Evolutionary conservation across 2,113 vertebrate genomes (phyloP).

Genomic region (Plecotus auritus): DNA sequence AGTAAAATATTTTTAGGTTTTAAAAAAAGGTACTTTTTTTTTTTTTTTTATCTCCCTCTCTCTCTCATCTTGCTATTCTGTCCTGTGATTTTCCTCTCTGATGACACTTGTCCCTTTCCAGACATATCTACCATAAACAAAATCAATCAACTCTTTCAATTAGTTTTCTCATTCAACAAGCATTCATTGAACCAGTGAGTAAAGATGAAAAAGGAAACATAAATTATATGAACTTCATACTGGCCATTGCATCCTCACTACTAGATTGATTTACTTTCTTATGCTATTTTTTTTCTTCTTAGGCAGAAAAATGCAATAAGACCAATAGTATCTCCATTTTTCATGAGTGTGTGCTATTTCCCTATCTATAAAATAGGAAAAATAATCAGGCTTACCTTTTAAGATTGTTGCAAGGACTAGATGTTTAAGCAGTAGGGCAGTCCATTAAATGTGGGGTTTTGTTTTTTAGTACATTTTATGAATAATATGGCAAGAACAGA

Average conservation of each 20-base stretch:
- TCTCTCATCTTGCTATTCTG: not conserved
- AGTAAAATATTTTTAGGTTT: no score
- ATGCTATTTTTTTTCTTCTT: not conserved
- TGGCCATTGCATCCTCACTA: not conserved
- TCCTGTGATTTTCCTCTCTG: not conserved
- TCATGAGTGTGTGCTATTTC: not conserved
- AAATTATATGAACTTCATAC: not conserved
- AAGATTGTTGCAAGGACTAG: not conserved
- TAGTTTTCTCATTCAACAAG: slow-evolving; percentile 1
- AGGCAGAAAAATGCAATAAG: not conserved
- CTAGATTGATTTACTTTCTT: not conserved
- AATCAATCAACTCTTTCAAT: not conserved
- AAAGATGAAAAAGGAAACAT: not conserved
- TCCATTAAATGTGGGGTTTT: not conserved
- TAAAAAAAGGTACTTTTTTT: not conserved
- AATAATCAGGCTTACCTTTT: not conserved
- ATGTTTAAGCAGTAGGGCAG: not conserved
- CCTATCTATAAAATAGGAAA: not conserved
- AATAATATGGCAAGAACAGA: not conserved
- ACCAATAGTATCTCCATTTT: not conserved
- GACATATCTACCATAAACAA: not conserved
- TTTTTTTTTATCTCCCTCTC: not conserved
- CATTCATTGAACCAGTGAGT: not conserved
- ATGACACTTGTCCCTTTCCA: not conserved
- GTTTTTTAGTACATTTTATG: not conserved